Evolutionary conservation across 2,888 invertebrate genomes (phyloP), one percentile per base, ranked within the genome.

Genomic region (Lasioglossum zephyrum): DNA sequence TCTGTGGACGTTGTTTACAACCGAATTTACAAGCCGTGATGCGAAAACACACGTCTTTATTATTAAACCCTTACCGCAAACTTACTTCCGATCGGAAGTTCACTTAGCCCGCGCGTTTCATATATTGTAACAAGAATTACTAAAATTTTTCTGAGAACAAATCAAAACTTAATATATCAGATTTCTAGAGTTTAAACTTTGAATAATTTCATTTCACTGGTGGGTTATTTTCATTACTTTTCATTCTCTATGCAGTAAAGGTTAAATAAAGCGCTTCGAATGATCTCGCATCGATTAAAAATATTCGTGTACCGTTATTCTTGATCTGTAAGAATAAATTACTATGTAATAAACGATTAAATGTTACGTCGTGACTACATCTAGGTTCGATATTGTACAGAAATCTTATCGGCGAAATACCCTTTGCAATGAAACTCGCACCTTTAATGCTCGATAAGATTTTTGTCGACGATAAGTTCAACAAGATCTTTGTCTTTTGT

Each of bases 291-390:
- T 69, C 41, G 8, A 31, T 57, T 47, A 82, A 77, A 86, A 77
- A 82, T 78, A 77, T 77, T 36, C 69, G 60, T 75, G 77, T 82
- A 76, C 73, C 36, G 36, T 82, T 77, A 47, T 79, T 79, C 49
- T 76, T 60, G 75, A 78, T 72, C 69, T 79, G 80, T 81, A 87
- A 86, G 79, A 89, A 90, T 90, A 90, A 90, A 90, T 90, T 89
- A 89, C 76, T 87, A n/a, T 57, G 84, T 86, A 73, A 70, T 87
- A 82, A 90, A 85, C 77, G 80, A 81, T 79, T 82, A 85, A 86
- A 73, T 78, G 11, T 85, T 89, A 86, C n/a, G 57, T 66, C 66
- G 81, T 81, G 31, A n/a, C 85, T 86, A 83, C 86, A 77, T 78
- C 83, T 89, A 87, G 22, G 74, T 77, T 78, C 47, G 63, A 72